Evolutionary conservation across 1,140 invertebrate species (phyloP).

Genomic region (Homalodisca vitripennis): DNA sequence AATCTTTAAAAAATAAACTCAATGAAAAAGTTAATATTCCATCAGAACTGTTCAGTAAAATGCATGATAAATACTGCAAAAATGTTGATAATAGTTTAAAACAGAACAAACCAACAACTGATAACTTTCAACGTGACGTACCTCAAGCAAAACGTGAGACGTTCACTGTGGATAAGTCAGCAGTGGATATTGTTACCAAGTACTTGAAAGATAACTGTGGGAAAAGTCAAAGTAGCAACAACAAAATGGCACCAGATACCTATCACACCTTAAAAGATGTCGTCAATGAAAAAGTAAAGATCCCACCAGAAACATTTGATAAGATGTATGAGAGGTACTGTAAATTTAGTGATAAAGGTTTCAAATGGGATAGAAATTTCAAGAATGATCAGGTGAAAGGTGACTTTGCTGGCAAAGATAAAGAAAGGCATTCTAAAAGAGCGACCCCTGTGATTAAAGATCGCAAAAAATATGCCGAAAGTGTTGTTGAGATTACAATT

Average conservation of each 20-base stretch:
- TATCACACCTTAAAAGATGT: too few relatives aligned
- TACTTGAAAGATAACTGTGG: background rate
- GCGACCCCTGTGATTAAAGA: background rate
- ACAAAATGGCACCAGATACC: too few relatives aligned
- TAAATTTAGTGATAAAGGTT: background rate
- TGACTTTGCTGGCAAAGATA: background rate
- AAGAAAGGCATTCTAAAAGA: background rate
- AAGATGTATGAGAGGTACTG: background rate
- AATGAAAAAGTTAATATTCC: too few relatives aligned
- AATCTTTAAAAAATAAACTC: too few relatives aligned
- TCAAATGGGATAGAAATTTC: background rate
- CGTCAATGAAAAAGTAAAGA: background rate
- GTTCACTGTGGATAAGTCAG: background rate
- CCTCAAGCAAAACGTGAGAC: too few relatives aligned
- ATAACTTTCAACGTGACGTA: too few relatives aligned
- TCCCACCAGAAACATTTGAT: background rate
- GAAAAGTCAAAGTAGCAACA: too few relatives aligned
- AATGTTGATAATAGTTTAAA: too few relatives aligned
- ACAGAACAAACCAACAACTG: too few relatives aligned
- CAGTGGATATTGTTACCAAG: background rate
- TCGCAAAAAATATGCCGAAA: background rate
- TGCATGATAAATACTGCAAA: too few relatives aligned
- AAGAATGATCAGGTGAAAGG: constrained; percentile 1
- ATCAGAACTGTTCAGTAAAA: too few relatives aligned
- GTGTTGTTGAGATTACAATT: background rate